Percentiles rank a stretch among this genome's conserved stretches.
phyloP scores from a whole-genome alignment of 2,797 vertebrate genomes.

The Pantherophis alleghaniensis region DNA sequence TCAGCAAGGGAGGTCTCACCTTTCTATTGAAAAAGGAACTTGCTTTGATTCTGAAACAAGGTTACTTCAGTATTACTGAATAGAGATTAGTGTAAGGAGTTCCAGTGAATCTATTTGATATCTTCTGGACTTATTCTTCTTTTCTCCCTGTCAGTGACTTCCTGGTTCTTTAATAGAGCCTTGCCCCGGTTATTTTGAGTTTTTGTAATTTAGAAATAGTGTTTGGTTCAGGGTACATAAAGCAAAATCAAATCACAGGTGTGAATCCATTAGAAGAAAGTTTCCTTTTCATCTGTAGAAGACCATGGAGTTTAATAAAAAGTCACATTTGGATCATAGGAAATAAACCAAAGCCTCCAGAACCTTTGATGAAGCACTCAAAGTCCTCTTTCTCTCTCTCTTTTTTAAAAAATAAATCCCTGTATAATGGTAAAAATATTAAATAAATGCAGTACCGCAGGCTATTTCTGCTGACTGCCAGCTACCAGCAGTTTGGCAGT shows the following conservation, averaged over 20 bases:
- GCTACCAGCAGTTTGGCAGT: not conserved
- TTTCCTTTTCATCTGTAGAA: rapidly evolving
- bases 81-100: not conserved
- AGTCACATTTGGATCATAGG: not conserved
- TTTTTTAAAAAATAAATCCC: not conserved
- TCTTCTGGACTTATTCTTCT: not conserved
- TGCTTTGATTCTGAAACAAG: not conserved
- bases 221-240: not conserved
- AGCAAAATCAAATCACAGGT: rapidly evolving
- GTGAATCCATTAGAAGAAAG: not conserved
- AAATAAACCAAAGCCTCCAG: not conserved
- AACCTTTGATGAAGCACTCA: not conserved
- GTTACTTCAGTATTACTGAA: not conserved
- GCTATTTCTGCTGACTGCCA: too few relatives aligned
- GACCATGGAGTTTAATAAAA: not conserved
- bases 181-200: rapidly evolving
- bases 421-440: not conserved
- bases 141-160: slow-evolving; percentile 28
- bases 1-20: not conserved
- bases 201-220: not conserved
- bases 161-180: slow-evolving; percentile 29
- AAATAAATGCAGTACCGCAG: not conserved
- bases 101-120: not conserved
- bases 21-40: not conserved
- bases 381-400: not conserved